These are phyloP conservation scores for Yoshiicerus persimilis DNA, from an alignment of 1,140 invertebrate species.

Conservation along the genomic window DNA sequence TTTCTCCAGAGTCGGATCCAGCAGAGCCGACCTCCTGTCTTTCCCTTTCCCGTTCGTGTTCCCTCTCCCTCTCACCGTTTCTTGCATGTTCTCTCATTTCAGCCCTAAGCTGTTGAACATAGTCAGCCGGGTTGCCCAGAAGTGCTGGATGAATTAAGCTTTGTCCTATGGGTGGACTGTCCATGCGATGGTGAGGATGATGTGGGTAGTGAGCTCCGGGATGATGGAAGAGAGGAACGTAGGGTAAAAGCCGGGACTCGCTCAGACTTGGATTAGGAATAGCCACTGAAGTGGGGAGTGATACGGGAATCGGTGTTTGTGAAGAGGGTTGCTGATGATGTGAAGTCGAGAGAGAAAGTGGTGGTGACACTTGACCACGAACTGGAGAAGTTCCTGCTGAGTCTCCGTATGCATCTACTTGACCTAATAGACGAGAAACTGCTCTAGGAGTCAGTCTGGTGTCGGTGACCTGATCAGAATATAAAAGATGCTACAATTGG, in stretches of 20 bases:
- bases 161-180: slow-evolving; percentile 37
- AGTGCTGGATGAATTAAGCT: slow-evolving; percentile 36
- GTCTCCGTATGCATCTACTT: slow-evolving; percentile 69
- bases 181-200: slow-evolving; percentile 59
- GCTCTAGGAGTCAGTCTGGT: slow-evolving; percentile 90
- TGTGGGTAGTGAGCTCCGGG: slow-evolving; percentile 57
- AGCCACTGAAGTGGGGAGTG: slow-evolving; percentile 88
- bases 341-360: slow-evolving; percentile 51
- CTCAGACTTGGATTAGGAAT: slow-evolving; percentile 94
- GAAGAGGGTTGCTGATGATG: slow-evolving; percentile 62
- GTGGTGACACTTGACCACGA: not conserved
- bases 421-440: slow-evolving; percentile 79
- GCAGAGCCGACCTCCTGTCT: slow-evolving; percentile 23
- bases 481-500: not conserved
- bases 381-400: not conserved
- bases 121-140: slow-evolving; percentile 52
- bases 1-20: slow-evolving; percentile 34
- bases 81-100: slow-evolving; percentile 53
- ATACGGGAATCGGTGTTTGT: slow-evolving; percentile 80
- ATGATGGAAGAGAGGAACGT: slow-evolving; percentile 75
- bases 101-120: slow-evolving; percentile 51
- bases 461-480: slow-evolving; percentile 69
- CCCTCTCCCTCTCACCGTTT: slow-evolving; percentile 6
- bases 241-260: slow-evolving; percentile 90
- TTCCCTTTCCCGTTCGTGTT: slow-evolving; percentile 20